Evolutionary conservation across 2,113 vertebrate species (phyloP).

Genomic region (Tenebrosternarchus preto): DNA sequence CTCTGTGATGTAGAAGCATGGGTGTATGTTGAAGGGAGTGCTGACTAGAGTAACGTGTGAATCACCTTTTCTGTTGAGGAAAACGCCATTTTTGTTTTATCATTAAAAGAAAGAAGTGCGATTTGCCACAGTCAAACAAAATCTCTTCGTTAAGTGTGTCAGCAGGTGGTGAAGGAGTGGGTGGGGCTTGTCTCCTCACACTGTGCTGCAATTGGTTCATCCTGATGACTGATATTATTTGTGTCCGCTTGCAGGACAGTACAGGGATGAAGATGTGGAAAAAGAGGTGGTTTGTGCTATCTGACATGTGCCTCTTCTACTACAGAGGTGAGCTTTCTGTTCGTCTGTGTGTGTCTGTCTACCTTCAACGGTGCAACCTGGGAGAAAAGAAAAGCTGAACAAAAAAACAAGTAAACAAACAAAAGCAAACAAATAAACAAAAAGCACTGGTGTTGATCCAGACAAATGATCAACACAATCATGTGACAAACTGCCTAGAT

Average conservation of each 20-base stretch:
- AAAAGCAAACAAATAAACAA: too few relatives aligned
- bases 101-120: too few relatives aligned
- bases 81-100: too few relatives aligned
- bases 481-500: too few relatives aligned
- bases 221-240: conserved; percentile 4
- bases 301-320: conserved; percentile 97
- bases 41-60: too few relatives aligned
- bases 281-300: conserved; percentile 97
- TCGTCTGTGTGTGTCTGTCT: not conserved
- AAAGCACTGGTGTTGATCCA: too few relatives aligned
- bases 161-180: too few relatives aligned
- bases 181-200: not conserved
- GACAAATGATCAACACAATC: too few relatives aligned
- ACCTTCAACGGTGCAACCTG: not conserved
- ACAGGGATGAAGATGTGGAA: conserved; percentile 99
- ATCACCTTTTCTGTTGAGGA: too few relatives aligned
- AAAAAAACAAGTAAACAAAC: too few relatives aligned
- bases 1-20: too few relatives aligned
- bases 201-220: conserved; percentile 4
- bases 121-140: not conserved
- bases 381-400: too few relatives aligned
- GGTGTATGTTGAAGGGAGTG: not conserved
- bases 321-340: conserved; percentile 85
- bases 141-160: not conserved
- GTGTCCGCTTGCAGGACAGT: conserved; percentile 81